Evolutionary conservation across 2,888 invertebrate species (phyloP).

Genomic region (Eugnorisma glareosa): DNA sequence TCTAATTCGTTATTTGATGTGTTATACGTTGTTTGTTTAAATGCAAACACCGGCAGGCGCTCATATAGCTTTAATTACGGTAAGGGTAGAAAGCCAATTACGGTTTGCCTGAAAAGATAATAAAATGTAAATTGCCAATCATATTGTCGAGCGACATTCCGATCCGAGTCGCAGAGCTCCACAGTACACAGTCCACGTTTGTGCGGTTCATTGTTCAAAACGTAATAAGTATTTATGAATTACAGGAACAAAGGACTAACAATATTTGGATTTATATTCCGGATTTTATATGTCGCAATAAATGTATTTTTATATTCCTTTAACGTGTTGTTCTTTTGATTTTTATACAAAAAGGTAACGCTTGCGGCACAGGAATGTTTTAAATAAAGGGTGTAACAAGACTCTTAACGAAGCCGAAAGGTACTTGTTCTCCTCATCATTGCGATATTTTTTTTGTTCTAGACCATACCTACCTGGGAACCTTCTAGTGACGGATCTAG

Average conservation of each 20-base stretch:
- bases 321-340: constrained; percentile 4
- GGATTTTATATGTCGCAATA: constrained; percentile 31
- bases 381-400: too few species aligned
- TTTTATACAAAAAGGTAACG: background rate
- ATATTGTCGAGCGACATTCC: constrained; percentile 69
- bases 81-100: constrained; percentile 69
- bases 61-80: constrained; percentile 64
- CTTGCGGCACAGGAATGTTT: too few species aligned
- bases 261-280: constrained; percentile 48
- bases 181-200: constrained; percentile 39
- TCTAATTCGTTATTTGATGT: constrained; percentile 43
- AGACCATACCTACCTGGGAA: too few species aligned
- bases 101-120: constrained; percentile 69
- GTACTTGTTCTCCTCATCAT: too few species aligned
- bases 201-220: constrained; percentile 46
- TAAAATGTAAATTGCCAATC: constrained; percentile 79
- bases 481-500: too few species aligned
- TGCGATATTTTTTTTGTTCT: too few species aligned
- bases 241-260: constrained; percentile 45
- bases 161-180: constrained; percentile 64
- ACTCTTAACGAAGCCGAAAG: too few species aligned
- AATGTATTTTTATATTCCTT: constrained; percentile 21
- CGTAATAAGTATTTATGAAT: constrained; percentile 58
- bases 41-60: constrained; percentile 24
- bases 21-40: constrained; percentile 45